These are phyloP conservation scores for Thamnaconus septentrionalis DNA, from an alignment of 2,113 vertebrate genomes.

Conservation along the genomic window DNA sequence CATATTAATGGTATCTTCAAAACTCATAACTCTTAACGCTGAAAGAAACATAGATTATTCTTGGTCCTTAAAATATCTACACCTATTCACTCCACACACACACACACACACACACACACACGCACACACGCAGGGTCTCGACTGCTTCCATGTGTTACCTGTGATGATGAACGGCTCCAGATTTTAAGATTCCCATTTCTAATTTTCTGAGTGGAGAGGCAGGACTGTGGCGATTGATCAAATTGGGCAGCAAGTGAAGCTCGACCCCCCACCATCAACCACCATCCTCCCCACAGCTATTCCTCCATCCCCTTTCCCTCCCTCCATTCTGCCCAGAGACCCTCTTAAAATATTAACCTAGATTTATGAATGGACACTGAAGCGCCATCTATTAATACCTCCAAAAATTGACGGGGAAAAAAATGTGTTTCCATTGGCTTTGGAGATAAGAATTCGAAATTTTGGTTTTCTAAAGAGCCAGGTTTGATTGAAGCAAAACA, in stretches of 20 bases:
- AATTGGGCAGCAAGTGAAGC: slow-evolving; percentile 72
- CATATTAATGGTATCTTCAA: slow-evolving; percentile 16
- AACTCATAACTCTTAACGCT: slow-evolving; percentile 25
- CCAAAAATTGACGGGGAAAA: slow-evolving; percentile 72
- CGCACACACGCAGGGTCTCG: slow-evolving; percentile 7
- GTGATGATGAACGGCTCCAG: slow-evolving; percentile 77
- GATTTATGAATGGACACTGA: slow-evolving; percentile 79
- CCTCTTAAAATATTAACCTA: slow-evolving; percentile 81
- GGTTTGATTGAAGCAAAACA: slow-evolving; percentile 40
- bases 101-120: slow-evolving; percentile 23
- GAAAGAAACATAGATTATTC: slow-evolving; percentile 44
- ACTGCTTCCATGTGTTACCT: slow-evolving; percentile 49
- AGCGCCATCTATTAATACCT: slow-evolving; percentile 77
- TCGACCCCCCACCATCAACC: slow-evolving; percentile 38
- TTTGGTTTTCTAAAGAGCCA: slow-evolving; percentile 51
- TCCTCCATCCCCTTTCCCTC: slow-evolving; percentile 12
- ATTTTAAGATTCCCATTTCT: slow-evolving; percentile 81
- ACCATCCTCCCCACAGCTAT: slow-evolving; percentile 23
- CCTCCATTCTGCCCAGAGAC: slow-evolving; percentile 65
- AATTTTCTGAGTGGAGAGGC: slow-evolving; percentile 80
- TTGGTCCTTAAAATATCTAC: slow-evolving; percentile 27
- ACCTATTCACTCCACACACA: slow-evolving; percentile 15
- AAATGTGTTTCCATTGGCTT: slow-evolving; percentile 58
- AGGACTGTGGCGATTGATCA: slow-evolving; percentile 79
- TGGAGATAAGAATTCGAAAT: slow-evolving; percentile 52